These are phyloP conservation scores for Marcusenius ussheri DNA, from an alignment of 2,113 vertebrate species.

Conservation along the genomic window DNA sequence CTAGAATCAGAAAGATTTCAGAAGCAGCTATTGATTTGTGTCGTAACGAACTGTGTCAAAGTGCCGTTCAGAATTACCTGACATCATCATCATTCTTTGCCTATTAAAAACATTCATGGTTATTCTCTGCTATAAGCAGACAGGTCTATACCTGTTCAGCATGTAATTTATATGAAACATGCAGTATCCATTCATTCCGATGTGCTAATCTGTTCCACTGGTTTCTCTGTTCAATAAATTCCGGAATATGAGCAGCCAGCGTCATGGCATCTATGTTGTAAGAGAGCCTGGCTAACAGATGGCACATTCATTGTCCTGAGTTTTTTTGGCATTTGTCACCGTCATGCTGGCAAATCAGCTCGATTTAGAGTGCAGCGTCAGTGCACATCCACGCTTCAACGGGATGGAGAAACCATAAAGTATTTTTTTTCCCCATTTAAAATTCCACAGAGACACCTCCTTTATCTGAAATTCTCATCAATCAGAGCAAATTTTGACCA, in stretches of 20 bases:
- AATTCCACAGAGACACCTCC: background rate
- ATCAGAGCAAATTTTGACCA: background rate
- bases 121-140: background rate
- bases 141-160: background rate
- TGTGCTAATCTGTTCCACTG: background rate
- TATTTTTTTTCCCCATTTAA: background rate
- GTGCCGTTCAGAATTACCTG: background rate
- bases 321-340: background rate
- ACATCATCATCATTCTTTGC: background rate
- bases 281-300: background rate
- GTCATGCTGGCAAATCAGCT: background rate
- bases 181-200: background rate
- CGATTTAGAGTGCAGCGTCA: background rate
- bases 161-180: background rate
- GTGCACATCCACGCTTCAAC: background rate
- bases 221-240: background rate
- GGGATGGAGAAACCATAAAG: background rate
- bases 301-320: background rate
- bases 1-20: background rate
- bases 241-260: background rate
- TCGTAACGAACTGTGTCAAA: background rate
- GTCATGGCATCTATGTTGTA: background rate
- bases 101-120: background rate
- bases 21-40: background rate
- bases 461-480: background rate